Evolutionary conservation across 2,113 vertebrate species (phyloP).

Genomic region (Lagopus leucura): DNA sequence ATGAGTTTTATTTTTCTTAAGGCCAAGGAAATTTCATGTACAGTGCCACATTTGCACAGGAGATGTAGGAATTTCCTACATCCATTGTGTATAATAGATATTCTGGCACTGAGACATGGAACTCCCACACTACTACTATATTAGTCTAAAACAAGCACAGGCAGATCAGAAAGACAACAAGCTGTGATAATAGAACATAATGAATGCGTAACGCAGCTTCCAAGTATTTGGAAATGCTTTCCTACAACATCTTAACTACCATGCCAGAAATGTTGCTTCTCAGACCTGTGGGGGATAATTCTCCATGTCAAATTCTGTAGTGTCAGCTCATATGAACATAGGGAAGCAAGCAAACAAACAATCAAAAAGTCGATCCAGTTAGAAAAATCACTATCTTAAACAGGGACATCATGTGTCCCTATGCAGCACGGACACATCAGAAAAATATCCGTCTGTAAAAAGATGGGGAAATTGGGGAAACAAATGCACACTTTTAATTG

Average conservation of each 20-base stretch:
- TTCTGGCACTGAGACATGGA: neutral
- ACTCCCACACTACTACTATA: slow-evolving; percentile 3
- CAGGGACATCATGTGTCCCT: neutral
- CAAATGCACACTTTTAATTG: neutral
- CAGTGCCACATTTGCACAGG: neutral
- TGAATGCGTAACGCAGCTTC: neutral
- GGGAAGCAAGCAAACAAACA: neutral
- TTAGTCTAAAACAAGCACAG: slow-evolving; percentile 31
- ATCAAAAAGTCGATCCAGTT: neutral
- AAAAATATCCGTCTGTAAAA: neutral
- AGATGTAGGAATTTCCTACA: neutral
- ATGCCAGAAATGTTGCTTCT: neutral
- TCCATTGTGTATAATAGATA: neutral
- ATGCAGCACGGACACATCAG: neutral
- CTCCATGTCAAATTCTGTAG: neutral
- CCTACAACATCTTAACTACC: neutral
- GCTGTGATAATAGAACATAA: neutral
- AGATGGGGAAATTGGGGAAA: neutral
- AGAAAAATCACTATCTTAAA: neutral
- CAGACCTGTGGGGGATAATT: neutral
- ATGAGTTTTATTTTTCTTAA: neutral
- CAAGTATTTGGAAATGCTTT: slow-evolving; percentile 9
- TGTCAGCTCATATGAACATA: neutral
- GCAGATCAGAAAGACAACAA: slow-evolving; percentile 16
- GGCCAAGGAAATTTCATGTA: neutral